Percentiles rank a stretch among this genome's conserved stretches.
These are phyloP conservation scores for Nesidiocoris tenuis DNA, from an alignment of 2,888 invertebrate genomes.

Conservation along the genomic window DNA sequence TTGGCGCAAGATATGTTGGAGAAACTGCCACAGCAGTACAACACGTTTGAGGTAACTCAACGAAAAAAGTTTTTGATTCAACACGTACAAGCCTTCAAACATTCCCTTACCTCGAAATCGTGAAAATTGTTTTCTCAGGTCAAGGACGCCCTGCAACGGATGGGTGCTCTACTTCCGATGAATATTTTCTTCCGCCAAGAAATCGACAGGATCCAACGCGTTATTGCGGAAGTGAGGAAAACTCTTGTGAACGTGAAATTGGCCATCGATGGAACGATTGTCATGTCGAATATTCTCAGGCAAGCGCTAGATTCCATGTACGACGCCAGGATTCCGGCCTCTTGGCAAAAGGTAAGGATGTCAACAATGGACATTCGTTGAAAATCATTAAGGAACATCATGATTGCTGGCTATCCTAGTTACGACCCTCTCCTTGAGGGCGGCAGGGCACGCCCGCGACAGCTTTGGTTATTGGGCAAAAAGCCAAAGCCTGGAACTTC, in stretches of 20 bases:
- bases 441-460: too few relatives aligned
- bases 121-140: constrained; percentile 57
- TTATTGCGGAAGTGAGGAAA: constrained; percentile 66
- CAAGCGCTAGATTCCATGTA: constrained; percentile 94
- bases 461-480: too few relatives aligned
- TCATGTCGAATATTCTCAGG: constrained; percentile 88
- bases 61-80: not conserved
- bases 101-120: not conserved
- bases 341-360: constrained; percentile 76
- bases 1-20: constrained; percentile 90
- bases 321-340: constrained; percentile 88
- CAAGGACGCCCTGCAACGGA: constrained; percentile 80
- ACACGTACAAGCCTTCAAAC: too few relatives aligned
- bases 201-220: constrained; percentile 79
- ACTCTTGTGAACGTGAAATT: constrained; percentile 86
- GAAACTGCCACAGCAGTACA: constrained; percentile 82
- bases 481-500: too few relatives aligned
- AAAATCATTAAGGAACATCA: too few relatives aligned
- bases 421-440: too few relatives aligned
- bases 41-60: constrained; percentile 70
- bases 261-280: constrained; percentile 95
- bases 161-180: constrained; percentile 92
- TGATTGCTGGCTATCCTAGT: too few relatives aligned
- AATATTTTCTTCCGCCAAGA: constrained; percentile 85
- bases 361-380: too few relatives aligned